Conservation (phyloP, 2,888 invertebrate genomes). For the Acanthosepion pharaonis region DNA sequence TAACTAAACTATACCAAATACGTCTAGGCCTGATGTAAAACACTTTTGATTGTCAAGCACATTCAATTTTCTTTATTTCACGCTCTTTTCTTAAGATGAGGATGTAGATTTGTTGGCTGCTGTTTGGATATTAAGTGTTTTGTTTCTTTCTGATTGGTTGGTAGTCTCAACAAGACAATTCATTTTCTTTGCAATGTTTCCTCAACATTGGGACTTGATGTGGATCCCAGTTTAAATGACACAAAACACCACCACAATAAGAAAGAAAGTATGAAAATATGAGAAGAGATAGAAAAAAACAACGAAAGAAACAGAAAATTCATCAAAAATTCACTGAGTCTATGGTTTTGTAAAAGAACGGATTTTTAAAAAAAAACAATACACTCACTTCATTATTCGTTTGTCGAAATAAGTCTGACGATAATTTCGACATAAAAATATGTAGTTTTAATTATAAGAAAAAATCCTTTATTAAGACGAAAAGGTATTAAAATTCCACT, state of each 20-base stretch:
- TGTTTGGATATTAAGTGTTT: neutral
- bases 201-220: neutral
- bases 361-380: too few relatives aligned
- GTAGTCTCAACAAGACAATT: neutral
- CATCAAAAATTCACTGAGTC: too few relatives aligned
- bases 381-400: too few relatives aligned
- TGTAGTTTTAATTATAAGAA: too few relatives aligned
- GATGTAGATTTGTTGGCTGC: neutral
- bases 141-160: neutral
- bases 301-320: too few relatives aligned
- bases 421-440: too few relatives aligned
- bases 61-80: neutral
- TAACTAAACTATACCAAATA: neutral
- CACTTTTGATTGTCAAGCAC: neutral
- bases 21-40: neutral
- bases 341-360: too few relatives aligned
- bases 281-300: too few relatives aligned
- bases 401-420: too few relatives aligned
- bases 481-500: too few relatives aligned
- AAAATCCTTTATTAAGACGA: too few relatives aligned
- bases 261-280: neutral
- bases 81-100: neutral
- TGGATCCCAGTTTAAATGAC: neutral
- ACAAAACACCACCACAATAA: neutral
- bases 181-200: neutral